Base-by-base conservation (phyloP, 2,888 invertebrate species). In the Nomada fabriciana region DNA sequence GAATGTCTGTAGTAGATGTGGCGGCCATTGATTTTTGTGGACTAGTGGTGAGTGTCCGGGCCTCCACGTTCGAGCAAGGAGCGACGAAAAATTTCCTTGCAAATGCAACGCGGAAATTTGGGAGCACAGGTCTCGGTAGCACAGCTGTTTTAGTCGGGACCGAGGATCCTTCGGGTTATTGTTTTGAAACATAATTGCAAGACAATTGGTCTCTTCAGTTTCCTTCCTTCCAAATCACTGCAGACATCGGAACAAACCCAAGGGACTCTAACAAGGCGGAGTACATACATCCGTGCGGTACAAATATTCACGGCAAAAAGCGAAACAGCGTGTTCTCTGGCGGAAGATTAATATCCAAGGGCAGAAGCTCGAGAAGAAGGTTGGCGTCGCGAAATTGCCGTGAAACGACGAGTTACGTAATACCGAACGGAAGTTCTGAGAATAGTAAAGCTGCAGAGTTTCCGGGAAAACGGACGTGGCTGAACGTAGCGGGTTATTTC, bases 401-500 rank as follows among this genome's bases (percentile, higher is more conserved):
- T 2, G 15, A 59, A 67, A 50, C 25, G 50, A 42, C 59, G 11
- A 47, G 23, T 67, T 59, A 50, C 57, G n/a, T 59, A 67, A 74
- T 36, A 23, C 47, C n/a, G 47, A 67, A 23, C 50, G 36, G 65
- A 50, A 73, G 23, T 59, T 73, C 1, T 29, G 20, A 36, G 47
- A 36, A 59, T 57, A 20, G 47, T 57, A 36, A 57, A 42, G 47
- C 25, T 20, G 13, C 43, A 36, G 47, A 65, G 20, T 57, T 36
- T 57, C 65, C 57, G 23, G 36, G 25, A 65, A 47, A 73, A 57
- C 18, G 29, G 4, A 1, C 25, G 1, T 18, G n/a, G 25, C 13
- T 13, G 65, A 47, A 57, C 15, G 57, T 59, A n/a, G 47, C 57
- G 57, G 29, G 55, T 57, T 65, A 23, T 73, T 59, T 65, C 20